These are phyloP conservation scores for Cephonodes hylas DNA, from an alignment of 2,888 invertebrate species.

Conservation along the genomic window DNA sequence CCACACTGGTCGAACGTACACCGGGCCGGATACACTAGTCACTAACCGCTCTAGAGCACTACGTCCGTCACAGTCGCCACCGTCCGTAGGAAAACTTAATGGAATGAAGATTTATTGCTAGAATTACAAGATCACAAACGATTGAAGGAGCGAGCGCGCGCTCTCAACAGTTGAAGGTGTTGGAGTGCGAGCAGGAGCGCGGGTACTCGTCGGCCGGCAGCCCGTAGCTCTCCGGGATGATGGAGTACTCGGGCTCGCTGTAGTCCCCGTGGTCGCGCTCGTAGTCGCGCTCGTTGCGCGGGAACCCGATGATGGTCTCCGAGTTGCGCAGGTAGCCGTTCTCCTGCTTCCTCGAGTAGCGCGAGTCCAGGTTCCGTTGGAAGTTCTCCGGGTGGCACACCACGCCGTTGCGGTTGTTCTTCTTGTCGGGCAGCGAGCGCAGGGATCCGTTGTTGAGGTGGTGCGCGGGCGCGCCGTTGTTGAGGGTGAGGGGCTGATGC, in stretches of 20 bases:
- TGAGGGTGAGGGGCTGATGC: slow-evolving; percentile 71
- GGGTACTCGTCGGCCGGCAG: slow-evolving; percentile 61
- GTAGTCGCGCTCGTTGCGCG: slow-evolving; percentile 59
- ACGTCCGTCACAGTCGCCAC: slow-evolving; percentile 61
- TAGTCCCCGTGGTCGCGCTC: slow-evolving; percentile 60
- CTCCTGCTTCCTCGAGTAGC: slow-evolving; percentile 77
- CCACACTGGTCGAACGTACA: slow-evolving; percentile 62
- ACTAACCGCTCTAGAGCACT: slow-evolving; percentile 77
- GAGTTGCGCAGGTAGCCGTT: slow-evolving; percentile 75
- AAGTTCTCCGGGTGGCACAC: slow-evolving; percentile 76
- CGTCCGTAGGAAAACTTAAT: slow-evolving; percentile 72
- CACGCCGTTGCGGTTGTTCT: slow-evolving; percentile 70
- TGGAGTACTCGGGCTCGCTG: slow-evolving; percentile 77
- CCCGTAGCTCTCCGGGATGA: slow-evolving; percentile 70
- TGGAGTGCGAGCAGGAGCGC: slow-evolving; percentile 71
- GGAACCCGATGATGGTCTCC: slow-evolving; percentile 69
- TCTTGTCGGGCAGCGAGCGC: slow-evolving; percentile 74
- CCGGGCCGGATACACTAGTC: slow-evolving; percentile 59
- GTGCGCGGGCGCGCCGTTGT: slow-evolving; percentile 76
- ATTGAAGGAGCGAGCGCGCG: slow-evolving; percentile 49
- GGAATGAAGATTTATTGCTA: slow-evolving; percentile 82
- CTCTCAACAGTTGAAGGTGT: slow-evolving; percentile 80
- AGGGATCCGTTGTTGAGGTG: slow-evolving; percentile 77
- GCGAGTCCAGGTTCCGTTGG: slow-evolving; percentile 74
- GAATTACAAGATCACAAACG: slow-evolving; percentile 80